Evolutionary conservation across 2,797 vertebrate species (phyloP).

Genomic region (Odontamblyopus lacepedii): DNA sequence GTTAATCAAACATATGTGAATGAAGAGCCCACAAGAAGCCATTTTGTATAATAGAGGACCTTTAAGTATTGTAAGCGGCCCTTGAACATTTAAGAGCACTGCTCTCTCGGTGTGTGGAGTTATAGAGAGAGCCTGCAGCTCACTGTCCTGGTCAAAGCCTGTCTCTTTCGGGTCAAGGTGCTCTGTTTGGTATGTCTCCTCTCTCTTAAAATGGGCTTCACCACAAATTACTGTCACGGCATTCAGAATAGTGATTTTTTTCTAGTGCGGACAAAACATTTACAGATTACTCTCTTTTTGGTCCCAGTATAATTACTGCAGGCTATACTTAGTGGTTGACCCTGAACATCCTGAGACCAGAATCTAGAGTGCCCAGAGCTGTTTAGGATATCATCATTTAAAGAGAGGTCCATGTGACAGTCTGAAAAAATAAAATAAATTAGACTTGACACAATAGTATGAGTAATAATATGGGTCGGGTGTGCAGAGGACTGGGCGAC

Average conservation of each 20-base stretch:
- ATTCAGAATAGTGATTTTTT: constrained; percentile 33
- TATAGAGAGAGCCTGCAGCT: constrained; percentile 12
- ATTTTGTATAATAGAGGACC: too few relatives aligned
- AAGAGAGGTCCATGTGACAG: not conserved
- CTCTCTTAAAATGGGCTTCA: constrained; percentile 12
- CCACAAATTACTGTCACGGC: constrained; percentile 36
- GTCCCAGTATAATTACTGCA: not conserved
- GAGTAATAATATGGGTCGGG: too few relatives aligned
- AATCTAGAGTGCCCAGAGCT: not conserved
- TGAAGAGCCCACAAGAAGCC: too few relatives aligned
- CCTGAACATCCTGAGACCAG: constrained; percentile 7
- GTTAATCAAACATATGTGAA: too few relatives aligned
- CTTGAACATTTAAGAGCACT: not conserved
- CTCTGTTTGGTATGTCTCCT: constrained; percentile 34
- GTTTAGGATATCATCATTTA: not conserved
- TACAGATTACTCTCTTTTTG: constrained; percentile 22
- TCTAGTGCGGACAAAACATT: constrained; percentile 30
- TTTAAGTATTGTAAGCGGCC: too few relatives aligned
- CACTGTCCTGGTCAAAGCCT: constrained; percentile 4
- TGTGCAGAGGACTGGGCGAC: too few relatives aligned
- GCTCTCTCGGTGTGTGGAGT: not conserved
- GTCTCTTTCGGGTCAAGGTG: constrained; percentile 44
- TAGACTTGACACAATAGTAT: not conserved
- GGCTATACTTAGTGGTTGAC: constrained; percentile 33
- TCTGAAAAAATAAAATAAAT: not conserved